Evolutionary conservation across 30 jellyfish, hydroid and myxozoan species (phyloP).

Genomic region (Aurelia aurita): DNA sequence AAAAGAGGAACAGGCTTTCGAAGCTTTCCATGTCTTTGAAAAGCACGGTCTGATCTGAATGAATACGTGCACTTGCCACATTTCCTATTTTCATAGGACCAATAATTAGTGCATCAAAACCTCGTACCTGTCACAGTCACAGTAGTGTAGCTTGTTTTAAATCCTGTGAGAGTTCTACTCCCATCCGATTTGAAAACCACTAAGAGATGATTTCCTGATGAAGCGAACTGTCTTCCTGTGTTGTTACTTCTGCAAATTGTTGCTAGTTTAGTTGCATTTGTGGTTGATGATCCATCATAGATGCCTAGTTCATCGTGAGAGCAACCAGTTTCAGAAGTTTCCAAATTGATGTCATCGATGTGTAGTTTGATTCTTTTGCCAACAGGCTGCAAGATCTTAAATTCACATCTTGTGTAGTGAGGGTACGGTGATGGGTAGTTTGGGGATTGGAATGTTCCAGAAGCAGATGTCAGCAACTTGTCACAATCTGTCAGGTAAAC

Average conservation of each 20-base stretch:
- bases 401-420: background rate
- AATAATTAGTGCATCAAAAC: too few relatives aligned
- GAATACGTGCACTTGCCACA: too few relatives aligned
- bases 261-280: background rate
- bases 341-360: background rate
- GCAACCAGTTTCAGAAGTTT: background rate
- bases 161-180: background rate
- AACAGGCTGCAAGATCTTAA: background rate
- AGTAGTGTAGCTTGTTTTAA: background rate
- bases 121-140: too few relatives aligned
- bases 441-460: background rate
- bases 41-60: too few relatives aligned
- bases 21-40: too few relatives aligned
- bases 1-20: too few relatives aligned
- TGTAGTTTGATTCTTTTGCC: background rate
- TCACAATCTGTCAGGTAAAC: too few relatives aligned
- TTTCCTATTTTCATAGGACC: too few relatives aligned
- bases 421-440: background rate
- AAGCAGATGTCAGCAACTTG: background rate
- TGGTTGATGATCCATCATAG: background rate
- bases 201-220: background rate
- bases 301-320: background rate
- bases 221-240: background rate
- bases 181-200: conserved; percentile 1
- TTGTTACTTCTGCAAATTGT: background rate